phyloP scores from a whole-genome alignment of 2,113 vertebrate genomes.

The Chloebia gouldiae region DNA sequence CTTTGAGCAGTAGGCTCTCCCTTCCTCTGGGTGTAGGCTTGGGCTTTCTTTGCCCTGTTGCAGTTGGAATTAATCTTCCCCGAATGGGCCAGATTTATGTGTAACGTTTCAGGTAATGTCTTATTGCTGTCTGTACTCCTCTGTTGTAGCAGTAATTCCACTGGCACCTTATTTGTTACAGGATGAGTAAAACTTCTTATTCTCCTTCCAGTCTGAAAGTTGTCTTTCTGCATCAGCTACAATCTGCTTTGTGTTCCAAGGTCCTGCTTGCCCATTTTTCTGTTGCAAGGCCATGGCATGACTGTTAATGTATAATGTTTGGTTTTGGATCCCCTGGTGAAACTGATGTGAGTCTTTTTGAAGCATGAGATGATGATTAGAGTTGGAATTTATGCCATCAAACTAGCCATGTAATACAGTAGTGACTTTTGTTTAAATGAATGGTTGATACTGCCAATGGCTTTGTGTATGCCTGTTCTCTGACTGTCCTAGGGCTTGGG shows the following conservation, averaged over 20 bases:
- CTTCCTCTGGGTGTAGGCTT: background rate
- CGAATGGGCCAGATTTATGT: background rate
- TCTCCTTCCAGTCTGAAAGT: background rate
- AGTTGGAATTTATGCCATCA: background rate
- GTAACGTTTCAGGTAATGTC: background rate
- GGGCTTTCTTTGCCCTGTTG: background rate
- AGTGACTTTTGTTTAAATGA: background rate
- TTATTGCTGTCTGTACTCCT: background rate
- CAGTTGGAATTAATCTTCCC: background rate
- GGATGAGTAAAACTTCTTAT: background rate
- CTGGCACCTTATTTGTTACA: background rate
- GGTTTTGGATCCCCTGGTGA: background rate
- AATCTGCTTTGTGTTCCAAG: background rate
- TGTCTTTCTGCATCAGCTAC: fast-evolving
- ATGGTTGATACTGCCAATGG: background rate
- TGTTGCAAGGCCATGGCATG: background rate
- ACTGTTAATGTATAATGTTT: background rate
- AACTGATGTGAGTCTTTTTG: background rate
- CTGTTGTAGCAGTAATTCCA: background rate
- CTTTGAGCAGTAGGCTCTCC: background rate
- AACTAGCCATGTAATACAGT: background rate
- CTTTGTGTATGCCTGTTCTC: background rate
- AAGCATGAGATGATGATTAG: background rate
- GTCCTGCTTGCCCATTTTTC: background rate
- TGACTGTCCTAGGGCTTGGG: background rate